Evolutionary conservation across 2,888 invertebrate species (phyloP).

Genomic region (Ophion slaviceki): DNA sequence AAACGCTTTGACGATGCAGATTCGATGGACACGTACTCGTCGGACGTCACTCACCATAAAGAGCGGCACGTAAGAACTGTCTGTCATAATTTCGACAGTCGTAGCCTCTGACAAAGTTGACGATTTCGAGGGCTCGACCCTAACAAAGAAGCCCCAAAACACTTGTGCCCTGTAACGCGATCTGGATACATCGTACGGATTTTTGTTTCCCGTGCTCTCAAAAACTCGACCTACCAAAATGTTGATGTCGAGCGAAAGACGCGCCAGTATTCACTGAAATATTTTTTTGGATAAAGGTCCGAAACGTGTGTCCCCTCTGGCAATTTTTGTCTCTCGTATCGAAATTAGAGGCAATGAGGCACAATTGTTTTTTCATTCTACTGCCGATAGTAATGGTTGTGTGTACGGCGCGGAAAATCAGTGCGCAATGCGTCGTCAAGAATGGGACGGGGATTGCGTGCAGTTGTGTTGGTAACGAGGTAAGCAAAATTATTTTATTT

Average conservation of each 20-base stretch:
- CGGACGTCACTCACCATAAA: slow-evolving; percentile 76
- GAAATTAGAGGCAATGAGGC: slow-evolving; percentile 51
- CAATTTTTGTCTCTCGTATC: background rate
- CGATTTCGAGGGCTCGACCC: background rate
- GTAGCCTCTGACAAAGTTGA: slow-evolving; percentile 26
- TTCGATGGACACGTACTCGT: slow-evolving; percentile 46
- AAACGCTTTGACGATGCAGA: slow-evolving; percentile 31
- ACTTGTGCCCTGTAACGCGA: slow-evolving; percentile 50
- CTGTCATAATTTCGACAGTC: slow-evolving; percentile 74
- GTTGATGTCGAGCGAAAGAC: slow-evolving; percentile 24
- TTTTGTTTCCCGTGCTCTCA: background rate
- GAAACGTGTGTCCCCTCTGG: background rate
- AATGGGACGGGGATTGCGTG: slow-evolving; percentile 68
- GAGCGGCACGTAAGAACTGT: slow-evolving; percentile 75
- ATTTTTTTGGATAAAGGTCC: background rate
- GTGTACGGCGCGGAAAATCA: slow-evolving; percentile 57
- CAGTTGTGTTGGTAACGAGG: slow-evolving; percentile 72
- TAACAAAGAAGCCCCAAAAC: slow-evolving; percentile 34
- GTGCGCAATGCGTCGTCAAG: slow-evolving; percentile 69
- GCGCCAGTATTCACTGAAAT: slow-evolving; percentile 10
- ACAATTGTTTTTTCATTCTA: slow-evolving; percentile 33
- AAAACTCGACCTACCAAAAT: too few species aligned
- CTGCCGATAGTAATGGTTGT: slow-evolving; percentile 24
- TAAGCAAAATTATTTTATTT: slow-evolving; percentile 33
- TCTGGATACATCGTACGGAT: slow-evolving; percentile 35